phyloP scores from a whole-genome alignment of 2,797 vertebrate genomes.

The Bradypodion ventrale region DNA sequence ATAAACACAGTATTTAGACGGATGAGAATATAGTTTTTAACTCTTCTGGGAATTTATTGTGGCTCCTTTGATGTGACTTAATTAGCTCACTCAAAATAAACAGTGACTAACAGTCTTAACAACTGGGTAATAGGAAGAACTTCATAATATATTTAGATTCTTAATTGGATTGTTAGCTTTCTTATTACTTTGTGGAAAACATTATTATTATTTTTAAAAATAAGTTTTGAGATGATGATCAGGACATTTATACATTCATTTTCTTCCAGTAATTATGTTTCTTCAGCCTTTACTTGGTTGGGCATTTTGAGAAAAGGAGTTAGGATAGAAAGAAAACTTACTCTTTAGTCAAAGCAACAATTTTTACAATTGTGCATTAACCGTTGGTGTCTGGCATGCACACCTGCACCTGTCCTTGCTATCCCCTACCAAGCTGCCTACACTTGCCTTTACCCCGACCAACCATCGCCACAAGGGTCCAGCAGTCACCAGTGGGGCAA shows the following conservation, averaged over 20 bases:
- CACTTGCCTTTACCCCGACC: too few species aligned
- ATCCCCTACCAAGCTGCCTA: too few species aligned
- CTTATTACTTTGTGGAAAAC: constrained; percentile 49
- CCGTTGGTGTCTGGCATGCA: too few species aligned
- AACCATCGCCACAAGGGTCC: too few species aligned
- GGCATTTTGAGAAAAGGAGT: not conserved
- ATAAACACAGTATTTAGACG: constrained; percentile 86
- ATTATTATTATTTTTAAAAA: constrained; percentile 40
- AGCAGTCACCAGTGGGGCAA: too few species aligned
- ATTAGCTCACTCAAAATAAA: constrained; percentile 86
- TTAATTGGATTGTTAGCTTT: constrained; percentile 46
- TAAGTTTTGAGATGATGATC: constrained; percentile 41
- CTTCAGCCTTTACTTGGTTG: not conserved
- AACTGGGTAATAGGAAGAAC: constrained; percentile 70
- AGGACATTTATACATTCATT: not conserved
- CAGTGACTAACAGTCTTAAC: constrained; percentile 82
- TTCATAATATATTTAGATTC: constrained; percentile 64
- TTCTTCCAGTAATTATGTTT: not conserved
- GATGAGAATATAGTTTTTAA: constrained; percentile 71
- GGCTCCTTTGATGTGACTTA: constrained; percentile 92
- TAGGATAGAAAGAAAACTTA: not conserved
- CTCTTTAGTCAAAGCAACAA: not conserved
- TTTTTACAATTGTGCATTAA: too few species aligned
- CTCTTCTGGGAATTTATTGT: constrained; percentile 82
- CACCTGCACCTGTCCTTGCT: too few species aligned